These are phyloP conservation scores for Zenarchopterus dispar DNA, from an alignment of 2,797 vertebrate species.

Conservation along the genomic window DNA sequence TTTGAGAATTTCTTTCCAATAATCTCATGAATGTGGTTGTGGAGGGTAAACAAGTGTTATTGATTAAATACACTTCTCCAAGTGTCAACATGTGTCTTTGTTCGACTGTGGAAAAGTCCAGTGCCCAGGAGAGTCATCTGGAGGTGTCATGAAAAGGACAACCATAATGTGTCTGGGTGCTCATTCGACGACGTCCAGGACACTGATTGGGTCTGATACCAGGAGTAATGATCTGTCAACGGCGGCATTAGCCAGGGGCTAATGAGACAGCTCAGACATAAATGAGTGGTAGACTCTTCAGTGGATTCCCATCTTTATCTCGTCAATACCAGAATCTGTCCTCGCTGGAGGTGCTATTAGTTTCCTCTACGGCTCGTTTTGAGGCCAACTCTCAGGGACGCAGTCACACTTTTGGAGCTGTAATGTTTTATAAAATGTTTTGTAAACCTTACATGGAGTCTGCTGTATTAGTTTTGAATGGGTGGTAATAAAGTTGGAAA, in stretches of 20 bases:
- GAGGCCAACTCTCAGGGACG: background rate
- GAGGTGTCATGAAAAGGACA: conserved; percentile 6
- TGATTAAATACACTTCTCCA: conserved; percentile 19
- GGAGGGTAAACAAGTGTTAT: background rate
- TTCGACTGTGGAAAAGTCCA: too few relatives aligned
- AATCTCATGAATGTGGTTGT: background rate
- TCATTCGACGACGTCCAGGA: conserved; percentile 25
- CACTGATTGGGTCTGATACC: conserved; percentile 28
- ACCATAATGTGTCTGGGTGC: conserved; percentile 18
- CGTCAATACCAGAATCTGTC: conserved; percentile 3
- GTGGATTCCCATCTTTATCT: conserved; percentile 33
- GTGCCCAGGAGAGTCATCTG: background rate
- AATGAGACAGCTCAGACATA: conserved; percentile 49
- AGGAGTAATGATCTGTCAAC: conserved; percentile 34
- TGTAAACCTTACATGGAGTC: background rate
- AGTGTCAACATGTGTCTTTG: background rate
- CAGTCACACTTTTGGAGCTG: conserved; percentile 1
- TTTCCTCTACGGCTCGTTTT: conserved; percentile 37
- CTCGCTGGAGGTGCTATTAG: conserved; percentile 23
- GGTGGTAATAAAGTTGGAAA: conserved; percentile 4
- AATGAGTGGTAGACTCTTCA: conserved; percentile 34
- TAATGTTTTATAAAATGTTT: conserved; percentile 5
- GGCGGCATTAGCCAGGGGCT: conserved; percentile 30
- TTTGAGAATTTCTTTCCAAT: conserved; percentile 7
- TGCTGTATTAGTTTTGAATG: conserved; percentile 3